phyloP scores from a whole-genome alignment of 1,140 invertebrate genomes.

The Lepidostoma basale region DNA sequence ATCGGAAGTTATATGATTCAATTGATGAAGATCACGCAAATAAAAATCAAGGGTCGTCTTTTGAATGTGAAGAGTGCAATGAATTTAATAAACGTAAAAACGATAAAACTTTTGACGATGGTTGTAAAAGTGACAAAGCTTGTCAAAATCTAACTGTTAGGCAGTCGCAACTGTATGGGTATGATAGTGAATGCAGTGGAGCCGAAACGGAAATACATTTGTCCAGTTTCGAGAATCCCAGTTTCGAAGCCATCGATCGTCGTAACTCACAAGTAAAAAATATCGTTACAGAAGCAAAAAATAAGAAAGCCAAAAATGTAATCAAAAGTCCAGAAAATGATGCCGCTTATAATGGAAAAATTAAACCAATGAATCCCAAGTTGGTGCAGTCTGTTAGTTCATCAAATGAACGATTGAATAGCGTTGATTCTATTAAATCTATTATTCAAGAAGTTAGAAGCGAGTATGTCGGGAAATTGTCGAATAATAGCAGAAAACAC shows the following conservation, averaged over 20 bases:
- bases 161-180: slow-evolving; percentile 48
- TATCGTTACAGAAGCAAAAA: not conserved
- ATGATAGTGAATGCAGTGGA: slow-evolving; percentile 56
- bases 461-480: slow-evolving; percentile 34
- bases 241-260: slow-evolving; percentile 16
- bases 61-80: slow-evolving; percentile 6
- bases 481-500: slow-evolving; percentile 47
- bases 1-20: slow-evolving; percentile 5
- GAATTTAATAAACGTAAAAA: not conserved
- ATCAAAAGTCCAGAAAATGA: not conserved
- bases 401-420: slow-evolving; percentile 14
- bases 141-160: not conserved
- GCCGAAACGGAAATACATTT: slow-evolving; percentile 55
- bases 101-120: not conserved
- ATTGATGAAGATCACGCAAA: not conserved
- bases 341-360: not conserved
- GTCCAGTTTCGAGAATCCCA: slow-evolving; percentile 37
- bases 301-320: not conserved
- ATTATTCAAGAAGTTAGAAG: slow-evolving; percentile 40
- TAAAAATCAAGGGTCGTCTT: not conserved
- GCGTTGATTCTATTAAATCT: slow-evolving; percentile 41
- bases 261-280: not conserved
- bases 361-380: not conserved
- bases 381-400: not conserved
- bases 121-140: not conserved